phyloP scores from a whole-genome alignment of 1,140 invertebrate genomes.

The Mercenaria mercenaria region DNA sequence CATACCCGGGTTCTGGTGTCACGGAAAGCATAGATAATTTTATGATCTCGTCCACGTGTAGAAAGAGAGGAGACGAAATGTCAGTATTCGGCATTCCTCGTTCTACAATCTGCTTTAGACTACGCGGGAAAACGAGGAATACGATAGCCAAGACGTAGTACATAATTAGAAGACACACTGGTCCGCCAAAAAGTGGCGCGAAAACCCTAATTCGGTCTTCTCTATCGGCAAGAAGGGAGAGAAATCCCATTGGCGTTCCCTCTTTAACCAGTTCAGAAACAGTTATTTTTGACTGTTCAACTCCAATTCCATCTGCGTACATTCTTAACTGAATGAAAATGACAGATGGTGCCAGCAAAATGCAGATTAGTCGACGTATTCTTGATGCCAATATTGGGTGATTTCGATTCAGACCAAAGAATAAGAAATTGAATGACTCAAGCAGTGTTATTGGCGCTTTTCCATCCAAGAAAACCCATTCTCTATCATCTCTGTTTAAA shows the following conservation, averaged over 20 bases:
- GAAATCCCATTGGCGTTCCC: conserved; percentile 31
- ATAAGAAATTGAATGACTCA: background rate
- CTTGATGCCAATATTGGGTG: conserved; percentile 9
- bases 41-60: conserved; percentile 31
- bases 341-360: background rate
- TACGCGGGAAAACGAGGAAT: conserved; percentile 25
- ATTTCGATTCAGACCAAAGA: background rate
- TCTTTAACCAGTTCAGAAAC: conserved; percentile 9
- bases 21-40: background rate
- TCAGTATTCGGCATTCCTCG: conserved; percentile 6
- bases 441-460: background rate
- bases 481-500: background rate
- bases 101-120: conserved; percentile 48
- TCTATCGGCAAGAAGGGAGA: conserved; percentile 1
- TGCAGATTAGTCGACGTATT: conserved; percentile 16
- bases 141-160: conserved; percentile 25
- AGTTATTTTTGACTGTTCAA: background rate
- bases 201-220: conserved; percentile 7
- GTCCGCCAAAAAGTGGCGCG: conserved; percentile 39
- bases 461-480: conserved; percentile 48
- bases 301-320: conserved; percentile 16
- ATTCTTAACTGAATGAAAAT: conserved; percentile 40
- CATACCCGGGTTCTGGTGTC: conserved; percentile 14
- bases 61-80: background rate
- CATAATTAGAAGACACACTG: background rate